These are phyloP conservation scores for Syndactyla subalaris DNA, from an alignment of 2,797 vertebrate species.

Conservation along the genomic window DNA sequence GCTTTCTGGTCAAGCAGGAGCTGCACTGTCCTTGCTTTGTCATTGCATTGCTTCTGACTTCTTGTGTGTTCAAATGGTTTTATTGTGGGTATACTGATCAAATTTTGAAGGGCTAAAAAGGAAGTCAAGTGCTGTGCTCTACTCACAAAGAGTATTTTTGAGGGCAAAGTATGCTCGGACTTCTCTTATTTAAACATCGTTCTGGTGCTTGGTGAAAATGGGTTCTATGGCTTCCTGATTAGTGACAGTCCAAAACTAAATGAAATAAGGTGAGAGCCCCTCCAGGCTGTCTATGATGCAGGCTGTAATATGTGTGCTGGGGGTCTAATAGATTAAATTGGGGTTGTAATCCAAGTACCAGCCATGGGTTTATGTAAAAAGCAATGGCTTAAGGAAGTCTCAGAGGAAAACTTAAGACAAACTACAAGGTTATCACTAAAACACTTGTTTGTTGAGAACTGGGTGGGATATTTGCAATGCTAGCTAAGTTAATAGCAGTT, in stretches of 20 bases:
- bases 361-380: not conserved
- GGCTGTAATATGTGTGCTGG: not conserved
- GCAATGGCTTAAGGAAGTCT: not conserved
- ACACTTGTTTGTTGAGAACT: not conserved
- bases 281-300: not conserved
- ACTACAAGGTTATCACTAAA: not conserved
- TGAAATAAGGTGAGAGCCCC: not conserved
- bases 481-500: not conserved
- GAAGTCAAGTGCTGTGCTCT: not conserved
- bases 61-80: not conserved
- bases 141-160: not conserved
- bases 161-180: not conserved
- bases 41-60: not conserved
- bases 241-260: not conserved
- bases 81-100: not conserved
- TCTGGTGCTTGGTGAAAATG: not conserved
- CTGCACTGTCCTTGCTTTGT: not conserved
- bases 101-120: not conserved
- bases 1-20: not conserved
- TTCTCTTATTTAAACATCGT: not conserved
- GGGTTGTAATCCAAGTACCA: not conserved
- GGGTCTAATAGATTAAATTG: not conserved
- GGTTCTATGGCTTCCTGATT: not conserved
- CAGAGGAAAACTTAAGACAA: not conserved
- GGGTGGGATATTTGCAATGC: not conserved